Percentiles rank a stretch among this genome's conserved stretches.
Evolutionary conservation across 2,888 invertebrate species (phyloP).

Genomic region (Tricholauxania praeusta): DNA sequence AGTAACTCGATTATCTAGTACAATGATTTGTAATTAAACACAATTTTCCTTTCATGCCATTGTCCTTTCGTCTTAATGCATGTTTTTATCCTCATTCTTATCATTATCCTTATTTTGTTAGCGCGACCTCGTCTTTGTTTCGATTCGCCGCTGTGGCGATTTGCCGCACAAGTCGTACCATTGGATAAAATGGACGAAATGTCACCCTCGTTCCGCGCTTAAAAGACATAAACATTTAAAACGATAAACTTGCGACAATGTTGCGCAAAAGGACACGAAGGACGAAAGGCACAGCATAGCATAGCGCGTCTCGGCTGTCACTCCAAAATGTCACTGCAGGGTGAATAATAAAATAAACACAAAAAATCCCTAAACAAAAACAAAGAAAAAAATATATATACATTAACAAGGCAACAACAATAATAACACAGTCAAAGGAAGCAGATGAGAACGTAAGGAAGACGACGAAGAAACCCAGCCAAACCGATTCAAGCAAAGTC

Average conservation of each 20-base stretch:
- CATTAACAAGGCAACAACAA: slow-evolving; percentile 10
- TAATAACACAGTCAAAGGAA: slow-evolving; percentile 34
- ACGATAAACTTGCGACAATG: slow-evolving; percentile 12
- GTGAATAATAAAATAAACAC: slow-evolving; percentile 51
- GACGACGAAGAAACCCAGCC: slow-evolving; percentile 38
- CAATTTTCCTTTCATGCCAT: too few species aligned
- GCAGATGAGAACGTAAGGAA: slow-evolving; percentile 6
- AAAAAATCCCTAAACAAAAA: slow-evolving; percentile 44
- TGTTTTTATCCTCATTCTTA: background rate
- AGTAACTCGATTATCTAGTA: too few species aligned
- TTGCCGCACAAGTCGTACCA: background rate
- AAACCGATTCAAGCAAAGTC: slow-evolving; percentile 46
- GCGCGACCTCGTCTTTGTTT: slow-evolving; percentile 10
- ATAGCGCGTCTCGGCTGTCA: slow-evolving; percentile 63
- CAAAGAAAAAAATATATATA: slow-evolving; percentile 42
- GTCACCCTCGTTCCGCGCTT: slow-evolving; percentile 20
- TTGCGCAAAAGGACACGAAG: slow-evolving; percentile 55
- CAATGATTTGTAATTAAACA: too few species aligned
- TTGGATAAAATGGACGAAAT: slow-evolving; percentile 28
- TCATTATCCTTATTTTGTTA: background rate
- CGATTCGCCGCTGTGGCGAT: slow-evolving; percentile 18
- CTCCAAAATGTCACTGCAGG: slow-evolving; percentile 64
- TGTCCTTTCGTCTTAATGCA: too few species aligned
- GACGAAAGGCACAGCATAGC: slow-evolving; percentile 47
- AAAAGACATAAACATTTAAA: background rate